Percentiles rank a stretch among this genome's conserved stretches.
These are phyloP conservation scores for Tetramorium alpestre DNA, from an alignment of 1,140 invertebrate species.

Conservation along the genomic window DNA sequence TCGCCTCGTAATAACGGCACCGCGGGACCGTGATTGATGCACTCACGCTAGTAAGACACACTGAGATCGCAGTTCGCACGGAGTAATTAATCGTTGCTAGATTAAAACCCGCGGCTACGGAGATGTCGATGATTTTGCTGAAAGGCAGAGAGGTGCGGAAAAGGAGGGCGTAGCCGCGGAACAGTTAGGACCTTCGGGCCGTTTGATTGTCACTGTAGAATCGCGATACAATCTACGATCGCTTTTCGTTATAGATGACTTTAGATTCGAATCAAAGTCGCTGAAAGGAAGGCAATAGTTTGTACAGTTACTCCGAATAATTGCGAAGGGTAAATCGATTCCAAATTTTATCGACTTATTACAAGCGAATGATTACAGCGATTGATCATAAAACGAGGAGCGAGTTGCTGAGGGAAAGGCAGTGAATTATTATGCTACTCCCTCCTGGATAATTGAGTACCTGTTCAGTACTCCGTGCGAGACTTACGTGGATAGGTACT, in stretches of 20 bases:
- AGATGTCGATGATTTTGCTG: slow-evolving; percentile 25
- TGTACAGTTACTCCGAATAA: background rate
- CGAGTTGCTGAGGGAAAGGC: background rate
- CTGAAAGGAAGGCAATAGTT: background rate
- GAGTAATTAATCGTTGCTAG: slow-evolving; percentile 65
- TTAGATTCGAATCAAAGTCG: background rate
- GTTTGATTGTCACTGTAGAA: background rate
- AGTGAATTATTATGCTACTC: slow-evolving; percentile 56
- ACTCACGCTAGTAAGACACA: slow-evolving; percentile 46
- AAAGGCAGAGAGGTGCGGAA: background rate
- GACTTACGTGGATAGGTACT: slow-evolving; percentile 61
- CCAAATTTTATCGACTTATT: slow-evolving; percentile 15
- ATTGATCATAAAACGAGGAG: slow-evolving; percentile 36
- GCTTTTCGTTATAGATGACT: background rate
- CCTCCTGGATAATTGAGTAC: slow-evolving; percentile 51
- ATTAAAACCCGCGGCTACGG: slow-evolving; percentile 41
- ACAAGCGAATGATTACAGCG: slow-evolving; percentile 27
- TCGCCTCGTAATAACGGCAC: slow-evolving; percentile 59
- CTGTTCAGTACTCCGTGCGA: slow-evolving; percentile 38
- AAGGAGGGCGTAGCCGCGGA: background rate
- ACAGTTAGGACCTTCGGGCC: slow-evolving; percentile 1
- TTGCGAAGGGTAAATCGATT: background rate
- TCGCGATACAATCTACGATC: background rate
- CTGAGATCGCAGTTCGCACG: slow-evolving; percentile 13
- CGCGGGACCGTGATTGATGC: slow-evolving; percentile 64